Base-by-base conservation (phyloP, 2,113 vertebrate genomes). In the Rhinoderma darwinii region DNA sequence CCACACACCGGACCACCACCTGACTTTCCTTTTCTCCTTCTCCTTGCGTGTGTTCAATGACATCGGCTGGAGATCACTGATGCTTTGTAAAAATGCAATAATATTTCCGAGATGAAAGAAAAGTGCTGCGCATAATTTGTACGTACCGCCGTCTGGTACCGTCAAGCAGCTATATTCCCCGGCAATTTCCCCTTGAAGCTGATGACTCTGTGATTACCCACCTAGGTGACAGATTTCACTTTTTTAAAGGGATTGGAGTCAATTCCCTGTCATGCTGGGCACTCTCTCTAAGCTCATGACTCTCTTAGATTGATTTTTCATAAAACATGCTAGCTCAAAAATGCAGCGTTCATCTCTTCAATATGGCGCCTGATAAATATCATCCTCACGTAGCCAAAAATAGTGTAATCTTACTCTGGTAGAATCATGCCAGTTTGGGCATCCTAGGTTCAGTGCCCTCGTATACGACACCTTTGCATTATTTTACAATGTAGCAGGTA, bases 251-350 rank as follows among this genome's bases (percentile, higher is more conserved):
- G 41, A 22, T n/a, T 78, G n/a, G 30, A 66, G 41, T 47, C 75
- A 39, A 50, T 37, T 79, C 27, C 30, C 41, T 18, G 32, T 66
- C 74, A 78, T 22, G 59, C 84, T 66, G 73, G 27, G 73, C n/a
- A 63, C 73, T 51, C 27, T 59, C 18, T 50, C 84, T 37, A 37
- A 25, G 74, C 14, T 10, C 35, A 30, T 47, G 41, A 86, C 73
- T 51, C 59, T 86, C 74, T 20, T 32, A 77, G 43, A 68, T 86
- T 86, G 75, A 78, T 78, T 79, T 56, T 39, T 61, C 44, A 44
- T 78, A 86, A 78, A 56, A 51, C 20, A 17, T 27, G 5, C 18
- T 6, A 35, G 30, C 9, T 25, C 44, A 37, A 35, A 83, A 72
- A 72, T 72, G 63, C 44, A 25, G 44, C 4, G 44, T 32, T 73